Evolutionary conservation across 2,113 vertebrate species (phyloP).

Genomic region (Hippoglossus stenolepis): DNA sequence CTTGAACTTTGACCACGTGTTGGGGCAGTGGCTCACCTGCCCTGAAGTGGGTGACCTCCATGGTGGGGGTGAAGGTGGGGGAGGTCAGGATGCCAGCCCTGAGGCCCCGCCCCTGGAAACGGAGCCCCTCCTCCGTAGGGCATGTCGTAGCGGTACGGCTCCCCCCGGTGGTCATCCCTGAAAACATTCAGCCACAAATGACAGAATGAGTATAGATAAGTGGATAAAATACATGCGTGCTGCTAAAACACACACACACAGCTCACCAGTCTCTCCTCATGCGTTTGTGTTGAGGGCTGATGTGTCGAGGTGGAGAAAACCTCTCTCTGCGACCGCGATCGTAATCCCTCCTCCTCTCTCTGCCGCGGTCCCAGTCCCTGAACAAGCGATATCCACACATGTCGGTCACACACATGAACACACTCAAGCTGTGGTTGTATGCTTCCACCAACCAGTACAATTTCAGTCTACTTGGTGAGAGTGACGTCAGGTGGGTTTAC

Average conservation of each 20-base stretch:
- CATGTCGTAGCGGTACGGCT: slow-evolving; percentile 91
- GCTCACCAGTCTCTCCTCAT: slow-evolving; percentile 92
- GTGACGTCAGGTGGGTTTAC: slow-evolving; percentile 61
- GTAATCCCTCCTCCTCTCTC: slow-evolving; percentile 90
- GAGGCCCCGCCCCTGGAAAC: slow-evolving; percentile 76
- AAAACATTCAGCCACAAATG: background rate
- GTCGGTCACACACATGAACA: background rate
- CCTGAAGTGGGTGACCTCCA: slow-evolving; percentile 87
- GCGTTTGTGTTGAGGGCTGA: slow-evolving; percentile 93
- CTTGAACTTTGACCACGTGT: background rate
- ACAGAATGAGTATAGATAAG: background rate
- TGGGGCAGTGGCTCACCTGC: slow-evolving; percentile 80
- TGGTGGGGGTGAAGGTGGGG: slow-evolving; percentile 89
- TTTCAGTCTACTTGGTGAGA: no score
- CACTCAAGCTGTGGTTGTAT: background rate
- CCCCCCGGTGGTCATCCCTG: slow-evolving; percentile 91
- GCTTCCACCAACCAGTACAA: no score
- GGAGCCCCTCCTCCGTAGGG: slow-evolving; percentile 84
- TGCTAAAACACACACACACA: background rate
- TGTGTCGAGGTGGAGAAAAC: slow-evolving; percentile 89
- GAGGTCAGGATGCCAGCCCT: slow-evolving; percentile 90
- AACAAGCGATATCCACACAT: background rate
- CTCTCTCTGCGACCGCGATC: slow-evolving; percentile 89
- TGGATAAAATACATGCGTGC: background rate
- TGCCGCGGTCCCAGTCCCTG: slow-evolving; percentile 91